Evolutionary conservation across 2,888 invertebrate genomes (phyloP).

Genomic region (Tetheella fluctuosa): DNA sequence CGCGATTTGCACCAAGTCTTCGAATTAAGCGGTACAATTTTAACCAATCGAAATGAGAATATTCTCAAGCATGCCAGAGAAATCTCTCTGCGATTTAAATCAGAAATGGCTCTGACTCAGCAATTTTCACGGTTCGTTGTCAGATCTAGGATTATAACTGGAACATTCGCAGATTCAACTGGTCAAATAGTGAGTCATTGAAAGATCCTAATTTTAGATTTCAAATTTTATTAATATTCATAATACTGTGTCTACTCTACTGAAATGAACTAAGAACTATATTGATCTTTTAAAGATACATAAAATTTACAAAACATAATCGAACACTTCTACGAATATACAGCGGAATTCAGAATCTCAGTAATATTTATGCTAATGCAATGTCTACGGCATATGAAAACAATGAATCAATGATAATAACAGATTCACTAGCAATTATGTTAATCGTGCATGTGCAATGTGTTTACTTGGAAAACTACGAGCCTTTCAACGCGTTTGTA

Average conservation of each 20-base stretch:
- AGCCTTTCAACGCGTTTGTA: not conserved
- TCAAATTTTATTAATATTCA: no score
- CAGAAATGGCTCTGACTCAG: not conserved
- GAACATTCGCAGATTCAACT: not conserved
- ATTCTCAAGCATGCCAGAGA: not conserved
- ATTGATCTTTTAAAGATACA: not conserved
- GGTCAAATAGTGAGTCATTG: no score
- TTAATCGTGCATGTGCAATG: constrained; percentile 1
- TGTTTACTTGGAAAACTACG: constrained; percentile 7
- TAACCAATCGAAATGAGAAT: not conserved
- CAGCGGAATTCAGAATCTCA: not conserved
- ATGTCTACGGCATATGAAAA: not conserved
- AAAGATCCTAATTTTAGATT: not conserved
- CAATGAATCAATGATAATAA: not conserved
- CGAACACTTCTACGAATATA: not conserved
- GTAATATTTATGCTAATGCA: not conserved
- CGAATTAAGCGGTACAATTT: constrained; percentile 6
- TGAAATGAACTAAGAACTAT: not conserved
- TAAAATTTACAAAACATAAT: not conserved
- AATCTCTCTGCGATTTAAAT: not conserved
- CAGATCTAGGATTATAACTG: not conserved
- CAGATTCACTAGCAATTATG: not conserved
- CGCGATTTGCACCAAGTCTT: constrained; percentile 1
- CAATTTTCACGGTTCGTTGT: not conserved
- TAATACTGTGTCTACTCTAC: not conserved